Base-by-base conservation (phyloP, 2,797 vertebrate species). In the Cichlasoma orientale region DNA sequence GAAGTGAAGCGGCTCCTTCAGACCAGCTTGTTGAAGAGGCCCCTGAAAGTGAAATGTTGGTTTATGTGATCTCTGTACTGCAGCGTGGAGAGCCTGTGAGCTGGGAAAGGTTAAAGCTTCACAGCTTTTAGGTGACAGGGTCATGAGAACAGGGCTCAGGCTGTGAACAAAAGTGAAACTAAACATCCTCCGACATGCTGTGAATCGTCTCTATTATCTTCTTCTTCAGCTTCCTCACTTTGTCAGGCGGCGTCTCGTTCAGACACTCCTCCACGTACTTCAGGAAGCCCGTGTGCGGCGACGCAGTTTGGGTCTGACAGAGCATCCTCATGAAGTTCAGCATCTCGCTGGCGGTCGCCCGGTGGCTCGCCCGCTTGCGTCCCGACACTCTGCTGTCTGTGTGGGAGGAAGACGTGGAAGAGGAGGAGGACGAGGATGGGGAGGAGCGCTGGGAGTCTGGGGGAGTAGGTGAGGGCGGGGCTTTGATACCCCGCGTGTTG, bases 241-340 rank as follows among this genome's bases (percentile, higher is more conserved):
- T 89, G 50, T 85, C 74, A 0, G 90, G 88, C 0, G 90, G 88
- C 0, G 82, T 84, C 73, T 92, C 92, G 3, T 92, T 91, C 80
- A 93, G 82, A 90, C 89, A 92, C 63, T 92, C 92, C 85, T 92
- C 92, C 18, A 93, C 88, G 7, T 92, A 93, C 61, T 80, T 92
- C 16, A 93, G 86, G 79, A 93, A 93, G 1, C 91, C 90, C 0
- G 85, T 19, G 4, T 93, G 92, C 0, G 85, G 89, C 2, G 90
- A 83, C 2, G 5, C 27, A 1, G 14, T 11, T n/a, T 78, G 87
- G 55, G 59, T 86, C 6, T 77, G 89, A 50, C 72, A 90, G 44
- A 90, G 69, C 11, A 58, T 82, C 73, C 82, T 88, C 82, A 88
- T 79, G 10, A 92, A 31, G 29, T 83, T 79, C 68, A 90, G 63